Conservation (phyloP, 2,888 invertebrate genomes). For the Asteroscopus sphinx region DNA sequence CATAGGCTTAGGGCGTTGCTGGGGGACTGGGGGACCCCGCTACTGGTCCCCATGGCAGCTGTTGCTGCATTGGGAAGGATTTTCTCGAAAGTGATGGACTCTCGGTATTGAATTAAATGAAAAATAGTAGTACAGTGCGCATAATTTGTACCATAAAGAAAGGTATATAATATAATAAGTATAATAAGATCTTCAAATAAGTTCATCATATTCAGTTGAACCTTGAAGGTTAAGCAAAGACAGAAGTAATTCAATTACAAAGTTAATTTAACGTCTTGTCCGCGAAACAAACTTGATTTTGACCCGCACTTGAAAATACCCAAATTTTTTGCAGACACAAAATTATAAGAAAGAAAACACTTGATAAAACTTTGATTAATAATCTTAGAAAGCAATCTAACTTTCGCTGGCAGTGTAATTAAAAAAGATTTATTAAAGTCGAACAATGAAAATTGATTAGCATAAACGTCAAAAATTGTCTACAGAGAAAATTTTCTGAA, state of each 20-base stretch:
- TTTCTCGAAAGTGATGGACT: no score
- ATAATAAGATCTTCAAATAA: no score
- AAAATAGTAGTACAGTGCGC: no score
- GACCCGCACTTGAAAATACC: constrained; percentile 10
- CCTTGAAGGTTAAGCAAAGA: background rate
- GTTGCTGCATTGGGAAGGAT: no score
- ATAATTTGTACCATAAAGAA: no score
- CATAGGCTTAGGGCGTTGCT: no score
- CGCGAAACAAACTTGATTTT: constrained; percentile 4
- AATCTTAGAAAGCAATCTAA: constrained; percentile 65
- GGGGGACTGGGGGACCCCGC: no score
- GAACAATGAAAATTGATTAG: constrained; percentile 58
- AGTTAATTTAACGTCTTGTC: constrained; percentile 17
- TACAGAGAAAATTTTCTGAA: constrained; percentile 3
- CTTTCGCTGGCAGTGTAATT: constrained; percentile 60
- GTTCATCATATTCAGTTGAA: background rate
- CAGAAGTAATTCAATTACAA: constrained; percentile 18
- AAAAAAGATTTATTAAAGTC: constrained; percentile 65
- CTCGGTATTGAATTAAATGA: no score
- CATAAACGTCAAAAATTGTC: constrained; percentile 41
- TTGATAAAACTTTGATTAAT: constrained; percentile 62
- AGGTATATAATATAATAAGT: no score
- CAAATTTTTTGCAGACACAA: constrained; percentile 25
- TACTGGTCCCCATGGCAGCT: no score
- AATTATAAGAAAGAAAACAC: constrained; percentile 36